phyloP scores from a whole-genome alignment of 2,888 invertebrate genomes.

The Drosophila monieri region DNA sequence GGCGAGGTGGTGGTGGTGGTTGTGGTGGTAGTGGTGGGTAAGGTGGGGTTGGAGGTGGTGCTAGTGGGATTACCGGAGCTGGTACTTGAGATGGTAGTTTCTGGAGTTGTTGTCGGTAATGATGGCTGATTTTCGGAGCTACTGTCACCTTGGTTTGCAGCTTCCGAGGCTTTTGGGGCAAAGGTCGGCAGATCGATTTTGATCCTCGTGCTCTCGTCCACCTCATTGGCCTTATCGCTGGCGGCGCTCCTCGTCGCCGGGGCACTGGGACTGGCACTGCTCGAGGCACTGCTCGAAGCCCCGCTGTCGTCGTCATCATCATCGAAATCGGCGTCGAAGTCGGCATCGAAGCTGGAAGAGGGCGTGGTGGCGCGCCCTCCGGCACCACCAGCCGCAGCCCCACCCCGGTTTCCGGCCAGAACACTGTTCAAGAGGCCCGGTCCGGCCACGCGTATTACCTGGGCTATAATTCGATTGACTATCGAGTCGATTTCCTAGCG shows the following conservation, averaged over 20 bases:
- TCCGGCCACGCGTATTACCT: slow-evolving; percentile 90
- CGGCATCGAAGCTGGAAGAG: slow-evolving; percentile 85
- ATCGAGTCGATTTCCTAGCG: slow-evolving; percentile 83
- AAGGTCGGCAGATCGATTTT: slow-evolving; percentile 88
- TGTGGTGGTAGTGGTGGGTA: slow-evolving; percentile 22
- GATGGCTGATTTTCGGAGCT: slow-evolving; percentile 51
- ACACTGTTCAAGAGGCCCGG: slow-evolving; percentile 86
- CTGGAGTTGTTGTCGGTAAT: slow-evolving; percentile 33
- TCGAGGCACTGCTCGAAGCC: slow-evolving; percentile 1
- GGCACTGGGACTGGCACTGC: slow-evolving; percentile 21
- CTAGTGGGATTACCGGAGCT: slow-evolving; percentile 39
- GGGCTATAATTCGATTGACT: slow-evolving; percentile 83
- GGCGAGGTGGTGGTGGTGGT: slow-evolving; percentile 1
- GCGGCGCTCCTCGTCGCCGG: slow-evolving; percentile 5
- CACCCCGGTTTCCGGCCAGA: slow-evolving; percentile 74
- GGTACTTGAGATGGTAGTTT: slow-evolving; percentile 33
- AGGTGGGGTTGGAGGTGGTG: slow-evolving; percentile 35
- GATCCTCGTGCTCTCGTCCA: slow-evolving; percentile 84
- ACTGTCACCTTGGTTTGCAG: slow-evolving; percentile 64
- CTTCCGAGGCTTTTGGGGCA: slow-evolving; percentile 82
- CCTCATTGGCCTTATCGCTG: slow-evolving; percentile 11
- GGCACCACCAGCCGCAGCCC: slow-evolving; percentile 69
- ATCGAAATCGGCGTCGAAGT: slow-evolving; percentile 80
- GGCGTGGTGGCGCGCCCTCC: slow-evolving; percentile 54
- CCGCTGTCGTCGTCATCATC: slow-evolving; percentile 41